phyloP scores from a whole-genome alignment of 2,797 vertebrate species.

The Anguilla obscura region DNA sequence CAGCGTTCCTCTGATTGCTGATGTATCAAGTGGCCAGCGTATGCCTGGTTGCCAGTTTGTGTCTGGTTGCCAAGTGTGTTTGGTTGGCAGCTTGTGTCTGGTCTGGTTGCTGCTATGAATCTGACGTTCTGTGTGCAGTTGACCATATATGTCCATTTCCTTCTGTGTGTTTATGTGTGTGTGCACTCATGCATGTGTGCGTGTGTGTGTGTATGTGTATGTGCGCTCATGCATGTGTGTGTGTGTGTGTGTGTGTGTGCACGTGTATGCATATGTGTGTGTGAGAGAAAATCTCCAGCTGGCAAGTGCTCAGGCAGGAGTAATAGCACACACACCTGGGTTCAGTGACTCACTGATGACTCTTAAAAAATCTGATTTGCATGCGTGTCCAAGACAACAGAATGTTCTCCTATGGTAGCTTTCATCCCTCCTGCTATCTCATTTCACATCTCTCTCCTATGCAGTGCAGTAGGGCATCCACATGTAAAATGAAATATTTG shows the following conservation, averaged over 20 bases:
- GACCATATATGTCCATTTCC: neutral
- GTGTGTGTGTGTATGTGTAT: neutral
- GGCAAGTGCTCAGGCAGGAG: neutral
- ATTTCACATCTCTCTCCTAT: neutral
- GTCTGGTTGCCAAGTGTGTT: neutral
- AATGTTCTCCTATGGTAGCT: neutral
- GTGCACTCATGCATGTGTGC: neutral
- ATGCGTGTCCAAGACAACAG: slow-evolving; percentile 12
- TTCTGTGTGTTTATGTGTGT: neutral
- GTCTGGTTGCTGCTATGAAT: neutral
- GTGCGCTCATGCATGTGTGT: neutral
- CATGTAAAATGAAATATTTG: neutral
- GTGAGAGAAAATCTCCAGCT: neutral
- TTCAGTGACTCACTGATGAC: neutral
- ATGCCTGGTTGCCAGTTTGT: neutral
- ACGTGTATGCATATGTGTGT: neutral
- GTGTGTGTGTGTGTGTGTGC: neutral
- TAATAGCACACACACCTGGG: neutral
- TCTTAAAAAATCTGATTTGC: slow-evolving; percentile 4
- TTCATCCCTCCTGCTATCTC: neutral
- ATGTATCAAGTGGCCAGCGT: neutral
- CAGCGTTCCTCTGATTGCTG: neutral
- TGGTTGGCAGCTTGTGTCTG: neutral
- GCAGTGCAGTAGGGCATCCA: neutral
- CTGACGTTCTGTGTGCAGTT: neutral